phyloP scores from a whole-genome alignment of 2,797 vertebrate genomes.

The Stomatorhinus walkeri region DNA sequence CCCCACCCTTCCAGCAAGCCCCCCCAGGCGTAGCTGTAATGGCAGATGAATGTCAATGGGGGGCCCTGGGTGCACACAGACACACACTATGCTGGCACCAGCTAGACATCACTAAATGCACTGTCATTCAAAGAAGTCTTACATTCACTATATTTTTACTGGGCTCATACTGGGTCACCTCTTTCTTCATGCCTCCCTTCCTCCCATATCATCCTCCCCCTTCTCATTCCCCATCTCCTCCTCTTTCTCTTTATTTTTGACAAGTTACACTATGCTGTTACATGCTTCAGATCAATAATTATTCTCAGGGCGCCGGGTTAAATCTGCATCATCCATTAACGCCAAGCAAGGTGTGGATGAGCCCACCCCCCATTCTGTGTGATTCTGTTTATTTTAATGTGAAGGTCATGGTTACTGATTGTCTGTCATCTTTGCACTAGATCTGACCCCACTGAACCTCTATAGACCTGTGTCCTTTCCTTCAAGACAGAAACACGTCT shows the following conservation, averaged over 20 bases:
- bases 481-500: not conserved
- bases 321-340: slow-evolving; percentile 61
- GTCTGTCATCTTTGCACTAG: slow-evolving; percentile 10
- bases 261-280: not conserved
- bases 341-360: slow-evolving; percentile 41
- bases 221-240: not conserved
- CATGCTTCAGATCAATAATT: slow-evolving; percentile 12
- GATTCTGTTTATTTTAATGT: slow-evolving; percentile 56
- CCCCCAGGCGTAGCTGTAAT: not conserved
- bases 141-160: not conserved
- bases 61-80: too few relatives aligned
- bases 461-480: not conserved
- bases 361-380: slow-evolving; percentile 54
- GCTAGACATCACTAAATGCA: not conserved
- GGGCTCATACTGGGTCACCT: not conserved
- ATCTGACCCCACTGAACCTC: not conserved
- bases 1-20: not conserved
- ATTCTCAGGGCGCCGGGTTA: slow-evolving; percentile 21
- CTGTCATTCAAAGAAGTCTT: not conserved
- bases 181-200: not conserved
- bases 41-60: too few relatives aligned
- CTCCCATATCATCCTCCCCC: not conserved
- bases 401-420: slow-evolving; percentile 22
- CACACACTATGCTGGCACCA: not conserved
- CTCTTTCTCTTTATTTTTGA: not conserved